A percentile compares a stretch with the other conserved stretches of the same genome.
Evolutionary conservation across 2,797 vertebrate species (phyloP).

Genomic region (Meriones psammophilus): DNA sequence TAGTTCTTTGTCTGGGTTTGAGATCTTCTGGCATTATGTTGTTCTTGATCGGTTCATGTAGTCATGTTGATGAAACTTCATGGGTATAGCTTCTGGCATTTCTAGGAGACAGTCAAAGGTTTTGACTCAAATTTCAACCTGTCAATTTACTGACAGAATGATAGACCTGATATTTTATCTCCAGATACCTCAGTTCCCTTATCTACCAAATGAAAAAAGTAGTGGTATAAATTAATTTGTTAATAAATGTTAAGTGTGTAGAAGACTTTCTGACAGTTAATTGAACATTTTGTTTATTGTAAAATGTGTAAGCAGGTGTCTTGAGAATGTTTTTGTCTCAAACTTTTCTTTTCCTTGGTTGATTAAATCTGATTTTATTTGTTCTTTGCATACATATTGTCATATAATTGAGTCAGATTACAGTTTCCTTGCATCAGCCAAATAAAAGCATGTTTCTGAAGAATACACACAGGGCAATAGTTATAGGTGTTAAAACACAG

Average conservation of each 20-base stretch:
- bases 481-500: slow-evolving; percentile 1
- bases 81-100: background rate
- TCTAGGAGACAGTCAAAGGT: background rate
- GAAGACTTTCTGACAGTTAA: background rate
- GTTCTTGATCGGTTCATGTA: background rate
- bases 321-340: background rate
- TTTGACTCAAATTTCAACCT: background rate
- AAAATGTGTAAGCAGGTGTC: background rate
- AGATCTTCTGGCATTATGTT: background rate
- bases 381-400: background rate
- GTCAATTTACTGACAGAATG: background rate
- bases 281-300: background rate
- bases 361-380: background rate
- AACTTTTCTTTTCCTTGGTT: background rate
- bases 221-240: background rate
- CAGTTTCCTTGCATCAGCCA: slow-evolving; percentile 76
- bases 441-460: background rate
- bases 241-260: background rate
- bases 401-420: slow-evolving; percentile 55
- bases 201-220: background rate
- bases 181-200: background rate
- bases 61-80: background rate
- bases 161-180: background rate
- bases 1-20: background rate
- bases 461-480: slow-evolving; percentile 37